phyloP scores from a whole-genome alignment of 1,140 invertebrate genomes.

The Drosophila saltans region DNA sequence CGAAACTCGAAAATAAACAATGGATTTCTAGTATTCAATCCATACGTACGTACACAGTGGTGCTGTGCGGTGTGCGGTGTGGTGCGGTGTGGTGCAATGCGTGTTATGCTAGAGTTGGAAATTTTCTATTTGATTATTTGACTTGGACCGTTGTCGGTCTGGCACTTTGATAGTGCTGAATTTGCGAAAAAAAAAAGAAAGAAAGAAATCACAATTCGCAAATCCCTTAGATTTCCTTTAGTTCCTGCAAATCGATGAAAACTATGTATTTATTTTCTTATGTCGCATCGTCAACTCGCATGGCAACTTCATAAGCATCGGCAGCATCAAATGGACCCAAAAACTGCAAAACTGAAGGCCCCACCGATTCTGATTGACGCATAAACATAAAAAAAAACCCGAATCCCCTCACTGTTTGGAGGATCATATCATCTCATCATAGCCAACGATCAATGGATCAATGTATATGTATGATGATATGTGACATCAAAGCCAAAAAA shows the following conservation, averaged over 20 bases:
- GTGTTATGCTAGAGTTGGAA: constrained; percentile 9
- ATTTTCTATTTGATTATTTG: constrained; percentile 62
- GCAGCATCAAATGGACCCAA: constrained; percentile 75
- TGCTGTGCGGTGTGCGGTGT: constrained; percentile 9
- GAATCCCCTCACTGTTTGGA: constrained; percentile 20
- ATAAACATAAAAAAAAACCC: constrained; percentile 49
- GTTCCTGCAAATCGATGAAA: background rate
- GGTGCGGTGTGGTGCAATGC: constrained; percentile 15
- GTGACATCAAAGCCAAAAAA: constrained; percentile 68
- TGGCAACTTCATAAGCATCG: constrained; percentile 62
- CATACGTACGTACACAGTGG: constrained; percentile 18
- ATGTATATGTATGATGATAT: constrained; percentile 20
- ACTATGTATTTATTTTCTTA: constrained; percentile 72
- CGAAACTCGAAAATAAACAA: constrained; percentile 77
- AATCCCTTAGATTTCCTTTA: constrained; percentile 34
- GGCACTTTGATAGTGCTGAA: constrained; percentile 78
- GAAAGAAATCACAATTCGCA: constrained; percentile 31
- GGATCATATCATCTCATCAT: constrained; percentile 32
- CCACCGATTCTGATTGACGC: constrained; percentile 47
- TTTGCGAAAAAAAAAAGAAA: constrained; percentile 43
- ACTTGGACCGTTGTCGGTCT: constrained; percentile 57
- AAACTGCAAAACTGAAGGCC: constrained; percentile 24
- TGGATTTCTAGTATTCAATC: constrained; percentile 68
- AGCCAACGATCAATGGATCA: constrained; percentile 15
- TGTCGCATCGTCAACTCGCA: constrained; percentile 67